Percentiles rank a stretch among this genome's conserved stretches.
Evolutionary conservation across 2,888 invertebrate species (phyloP).

Genomic region (Arctia plantaginis): DNA sequence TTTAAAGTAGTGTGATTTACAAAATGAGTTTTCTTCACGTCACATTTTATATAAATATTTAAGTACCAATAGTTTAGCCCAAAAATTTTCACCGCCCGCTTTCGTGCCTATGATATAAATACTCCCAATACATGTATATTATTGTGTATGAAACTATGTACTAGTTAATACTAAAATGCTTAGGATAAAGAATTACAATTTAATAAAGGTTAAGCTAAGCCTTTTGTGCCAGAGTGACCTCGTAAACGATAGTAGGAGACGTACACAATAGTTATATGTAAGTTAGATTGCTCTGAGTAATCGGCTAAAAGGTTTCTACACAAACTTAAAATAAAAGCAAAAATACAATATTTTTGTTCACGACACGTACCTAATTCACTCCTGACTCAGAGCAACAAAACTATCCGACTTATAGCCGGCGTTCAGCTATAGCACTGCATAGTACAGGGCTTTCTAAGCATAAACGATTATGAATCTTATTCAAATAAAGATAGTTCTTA

Average conservation of each 20-base stretch:
- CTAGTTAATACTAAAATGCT: constrained; percentile 55
- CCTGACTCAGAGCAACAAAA: not conserved
- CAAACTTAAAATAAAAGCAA: not conserved
- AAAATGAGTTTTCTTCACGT: constrained; percentile 29
- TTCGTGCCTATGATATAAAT: constrained; percentile 46
- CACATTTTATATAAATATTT: constrained; percentile 17
- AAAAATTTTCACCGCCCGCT: constrained; percentile 40
- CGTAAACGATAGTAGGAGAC: constrained; percentile 60
- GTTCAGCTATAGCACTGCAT: not conserved
- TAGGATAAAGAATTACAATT: constrained; percentile 49
- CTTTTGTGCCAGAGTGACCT: constrained; percentile 56
- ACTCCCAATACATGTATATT: constrained; percentile 46
- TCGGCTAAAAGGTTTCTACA: constrained; percentile 16
- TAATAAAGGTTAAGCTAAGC: constrained; percentile 52
- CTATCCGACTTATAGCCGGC: not conserved
- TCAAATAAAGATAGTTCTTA: not conserved
- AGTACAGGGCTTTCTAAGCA: not conserved
- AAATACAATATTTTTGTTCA: not conserved
- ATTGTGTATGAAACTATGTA: constrained; percentile 42
- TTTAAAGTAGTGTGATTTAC: constrained; percentile 14
- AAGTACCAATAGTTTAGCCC: constrained; percentile 40
- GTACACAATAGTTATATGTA: constrained; percentile 66
- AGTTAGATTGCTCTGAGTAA: constrained; percentile 51
- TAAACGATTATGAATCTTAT: not conserved
- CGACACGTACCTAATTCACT: not conserved